phyloP scores from a whole-genome alignment of 2,888 invertebrate species.

The Spodoptera picta region DNA sequence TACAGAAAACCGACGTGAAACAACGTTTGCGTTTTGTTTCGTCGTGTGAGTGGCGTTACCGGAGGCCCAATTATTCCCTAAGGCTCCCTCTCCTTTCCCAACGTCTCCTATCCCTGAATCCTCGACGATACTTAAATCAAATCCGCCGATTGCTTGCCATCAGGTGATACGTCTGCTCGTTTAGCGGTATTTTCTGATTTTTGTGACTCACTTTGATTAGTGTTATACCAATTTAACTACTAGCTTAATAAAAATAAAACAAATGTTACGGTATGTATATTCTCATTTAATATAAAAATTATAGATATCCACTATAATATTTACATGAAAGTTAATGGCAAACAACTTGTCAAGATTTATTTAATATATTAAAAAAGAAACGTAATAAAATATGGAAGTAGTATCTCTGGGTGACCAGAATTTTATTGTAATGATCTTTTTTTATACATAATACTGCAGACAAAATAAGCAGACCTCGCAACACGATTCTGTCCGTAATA shows the following conservation, averaged over 20 bases:
- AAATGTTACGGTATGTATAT: conserved; percentile 75
- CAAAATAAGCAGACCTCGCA: conserved; percentile 30
- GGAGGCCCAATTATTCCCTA: too few relatives aligned
- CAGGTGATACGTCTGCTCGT: too few relatives aligned
- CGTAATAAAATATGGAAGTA: conserved; percentile 36
- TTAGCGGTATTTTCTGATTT: too few relatives aligned
- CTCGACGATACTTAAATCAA: too few relatives aligned
- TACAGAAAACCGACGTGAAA: too few relatives aligned
- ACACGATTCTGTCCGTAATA: conserved; percentile 52
- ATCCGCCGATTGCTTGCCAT: too few relatives aligned
- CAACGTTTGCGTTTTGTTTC: too few relatives aligned
- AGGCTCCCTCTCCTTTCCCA: too few relatives aligned
- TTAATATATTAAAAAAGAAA: conserved; percentile 64
- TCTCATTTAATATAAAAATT: conserved; percentile 87
- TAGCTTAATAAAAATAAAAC: conserved; percentile 35
- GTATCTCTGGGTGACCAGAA: conserved; percentile 31
- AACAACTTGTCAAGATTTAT: conserved; percentile 77
- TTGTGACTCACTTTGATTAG: too few relatives aligned
- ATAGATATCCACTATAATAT: conserved; percentile 85
- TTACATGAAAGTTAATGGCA: conserved; percentile 86
- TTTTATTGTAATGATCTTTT: conserved; percentile 38
- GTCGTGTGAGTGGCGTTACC: too few relatives aligned
- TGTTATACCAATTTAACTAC: conserved; percentile 44
- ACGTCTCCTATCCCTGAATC: too few relatives aligned
- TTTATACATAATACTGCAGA: conserved; percentile 69